Evolutionary conservation across 2,888 invertebrate species (phyloP), one percentile per base, ranked within the genome.

Genomic region (Lasioglossum zephyrum): DNA sequence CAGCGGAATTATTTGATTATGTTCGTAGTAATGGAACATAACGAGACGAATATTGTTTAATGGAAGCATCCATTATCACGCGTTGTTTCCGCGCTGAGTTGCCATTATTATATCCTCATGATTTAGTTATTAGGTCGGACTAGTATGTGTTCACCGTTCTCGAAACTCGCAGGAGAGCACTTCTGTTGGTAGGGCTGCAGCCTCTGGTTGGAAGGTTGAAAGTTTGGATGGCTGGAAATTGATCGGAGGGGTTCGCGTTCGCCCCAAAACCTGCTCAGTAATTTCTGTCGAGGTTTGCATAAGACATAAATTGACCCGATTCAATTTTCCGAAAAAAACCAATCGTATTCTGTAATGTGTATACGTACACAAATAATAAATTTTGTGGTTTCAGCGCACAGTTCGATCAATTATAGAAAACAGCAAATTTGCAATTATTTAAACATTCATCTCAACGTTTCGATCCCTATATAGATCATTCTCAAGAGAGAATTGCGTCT

Each of bases 41-140:
- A 39, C 44, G 18, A 53, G 18, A 80, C n/a, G 80, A 39, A 60
- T 63, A 57, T 73, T 49, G 47, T 77, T 85, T 77, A 72, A 79
- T 69, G 74, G 76, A 74, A 80, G 47, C 84, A 76, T 87, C 77
- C 72, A 84, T 87, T 81, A 77, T 81, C 75, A 49, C 36, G 13
- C 49, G 47, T 82, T 70, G 74, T 73, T 73, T 44, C 80, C n/a
- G 26, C 79, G 41, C 81, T 26, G 70, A 72, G 81, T 44, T 60
- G 49, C 74, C 53, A 77, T 86, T 84, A 84, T 82, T 88, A 77
- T 75, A 72, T 76, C 70, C 77, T 85, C 79, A 44, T 85, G 85
- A 90, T 79, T 88, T 85, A 81, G 79, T 87, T 90, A 85, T 88
- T 77, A 82, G 78, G 73, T 79, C 81, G 73, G 57, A n/a, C 76